A percentile compares a stretch with the other conserved stretches of the same genome.
Conservation (phyloP, 2,797 vertebrate species). For the Sphenodon punctatus region DNA sequence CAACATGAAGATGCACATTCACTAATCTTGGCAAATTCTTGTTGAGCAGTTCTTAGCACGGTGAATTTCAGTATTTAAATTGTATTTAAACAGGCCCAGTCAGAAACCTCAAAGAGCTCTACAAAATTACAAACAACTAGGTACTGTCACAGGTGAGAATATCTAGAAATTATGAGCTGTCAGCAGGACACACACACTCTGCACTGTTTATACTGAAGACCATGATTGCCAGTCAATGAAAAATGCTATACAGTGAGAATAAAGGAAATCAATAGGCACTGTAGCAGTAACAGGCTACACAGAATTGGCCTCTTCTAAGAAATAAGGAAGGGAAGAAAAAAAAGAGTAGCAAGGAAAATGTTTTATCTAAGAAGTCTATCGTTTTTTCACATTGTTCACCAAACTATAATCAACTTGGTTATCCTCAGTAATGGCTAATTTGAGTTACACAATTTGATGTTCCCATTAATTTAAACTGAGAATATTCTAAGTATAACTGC, state of each 20-base stretch:
- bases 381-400: neutral
- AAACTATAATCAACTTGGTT: neutral
- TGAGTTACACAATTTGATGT: neutral
- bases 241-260: neutral
- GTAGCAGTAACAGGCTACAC: neutral
- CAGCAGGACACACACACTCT: neutral
- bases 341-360: neutral
- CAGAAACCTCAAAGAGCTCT: neutral
- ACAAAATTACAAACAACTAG: neutral
- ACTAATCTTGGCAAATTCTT: no score
- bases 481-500: no score
- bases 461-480: neutral
- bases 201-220: neutral
- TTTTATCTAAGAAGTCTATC: neutral
- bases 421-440: neutral
- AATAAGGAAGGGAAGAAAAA: neutral
- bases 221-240: neutral
- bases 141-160: neutral
- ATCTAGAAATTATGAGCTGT: neutral
- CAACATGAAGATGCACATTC: no score
- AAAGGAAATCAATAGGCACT: accelerated
- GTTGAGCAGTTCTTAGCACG: no score
- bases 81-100: neutral
- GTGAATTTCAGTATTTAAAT: no score
- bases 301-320: neutral